Evolutionary conservation across 1,140 invertebrate genomes (phyloP), one percentile per base, ranked within the genome.

Genomic region (Drosophila tani): DNA sequence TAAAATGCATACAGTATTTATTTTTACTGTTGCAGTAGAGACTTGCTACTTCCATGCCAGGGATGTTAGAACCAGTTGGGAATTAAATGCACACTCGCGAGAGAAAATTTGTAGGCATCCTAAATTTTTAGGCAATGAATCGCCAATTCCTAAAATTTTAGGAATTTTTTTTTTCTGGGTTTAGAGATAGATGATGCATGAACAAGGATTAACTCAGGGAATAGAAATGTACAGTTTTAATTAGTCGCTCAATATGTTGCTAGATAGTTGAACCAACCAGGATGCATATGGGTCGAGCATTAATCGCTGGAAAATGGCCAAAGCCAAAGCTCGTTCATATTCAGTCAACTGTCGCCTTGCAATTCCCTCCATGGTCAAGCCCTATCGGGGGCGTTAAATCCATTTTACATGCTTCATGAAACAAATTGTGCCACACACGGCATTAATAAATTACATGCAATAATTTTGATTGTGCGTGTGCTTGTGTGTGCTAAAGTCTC

Each of bases 371-470:
- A 35, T 49, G 43, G 27, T 27, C 67, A 63, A 53, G 43, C 63
- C 63, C 64, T 65, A 81, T 69, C 76, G 43, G 49, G 57, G 50
- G 66, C 58, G 69, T 82, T 69, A 79, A 85, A 79, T 86, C 63
- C 79, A 71, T 86, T 87, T 86, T 73, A 86, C 79, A 75, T 70
- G 70, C 82, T 66, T 75, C 68, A 64, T 81, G 75, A 73, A 79
- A 79, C 82, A 81, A 86, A 86, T 85, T 84, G 82, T 81, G 79
- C 79, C 69, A 55, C 62, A 65, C 59, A 78, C 51, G 69, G 71
- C 66, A 82, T 82, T 87, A 87, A 86, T 86, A 83, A 87, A 86
- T 86, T 87, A 87, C 81, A 70, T 71, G 66, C 71, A 82, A 82
- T 86, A 79, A 87, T 77, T 81, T 75, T 62, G 57, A 57, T 65